These are phyloP conservation scores for Cylas formicarius DNA, from an alignment of 1,140 invertebrate species.

Conservation along the genomic window DNA sequence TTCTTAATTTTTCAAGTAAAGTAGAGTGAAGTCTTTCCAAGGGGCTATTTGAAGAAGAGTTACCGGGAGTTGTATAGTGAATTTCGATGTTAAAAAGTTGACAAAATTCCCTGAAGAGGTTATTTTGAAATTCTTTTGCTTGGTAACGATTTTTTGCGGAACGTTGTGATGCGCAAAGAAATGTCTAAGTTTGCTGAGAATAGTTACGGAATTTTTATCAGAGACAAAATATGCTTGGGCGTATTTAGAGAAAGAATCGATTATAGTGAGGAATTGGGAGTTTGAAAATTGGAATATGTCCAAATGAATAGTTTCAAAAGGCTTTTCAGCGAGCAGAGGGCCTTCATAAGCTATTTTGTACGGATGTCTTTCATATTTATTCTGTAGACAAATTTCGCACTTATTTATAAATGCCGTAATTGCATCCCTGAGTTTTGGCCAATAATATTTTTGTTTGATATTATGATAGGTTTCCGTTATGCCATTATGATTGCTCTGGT, in stretches of 20 bases:
- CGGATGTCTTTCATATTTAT: slow-evolving; percentile 1
- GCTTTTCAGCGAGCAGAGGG: slow-evolving; percentile 24
- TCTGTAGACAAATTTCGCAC: slow-evolving; percentile 19
- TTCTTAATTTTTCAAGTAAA: slow-evolving; percentile 20
- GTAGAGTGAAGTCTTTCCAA: slow-evolving; percentile 28
- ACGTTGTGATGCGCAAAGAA: slow-evolving; percentile 9
- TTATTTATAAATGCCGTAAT: slow-evolving; percentile 16
- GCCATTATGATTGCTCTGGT: slow-evolving; percentile 18
- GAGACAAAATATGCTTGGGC: no score
- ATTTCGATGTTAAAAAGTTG: slow-evolving; percentile 21
- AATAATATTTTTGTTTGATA: slow-evolving; percentile 20
- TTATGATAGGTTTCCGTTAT: slow-evolving; percentile 20
- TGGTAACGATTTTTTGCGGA: slow-evolving; percentile 21
- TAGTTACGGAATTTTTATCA: slow-evolving; percentile 3
- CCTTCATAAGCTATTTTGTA: slow-evolving; percentile 5
- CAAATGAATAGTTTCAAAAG: slow-evolving; percentile 30
- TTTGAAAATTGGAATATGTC: slow-evolving; percentile 27
- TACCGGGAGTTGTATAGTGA: slow-evolving; percentile 17
- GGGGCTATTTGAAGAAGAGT: slow-evolving; percentile 20
- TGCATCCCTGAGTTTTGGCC: slow-evolving; percentile 15
- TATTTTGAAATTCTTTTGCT: slow-evolving; percentile 27
- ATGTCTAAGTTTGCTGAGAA: slow-evolving; percentile 5
- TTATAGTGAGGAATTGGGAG: slow-evolving; percentile 26
- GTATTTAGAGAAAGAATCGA: slow-evolving; percentile 27
- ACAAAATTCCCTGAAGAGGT: slow-evolving; percentile 26